Evolutionary conservation across 2,113 vertebrate species (phyloP).

Genomic region (Pogonocichla stellata): DNA sequence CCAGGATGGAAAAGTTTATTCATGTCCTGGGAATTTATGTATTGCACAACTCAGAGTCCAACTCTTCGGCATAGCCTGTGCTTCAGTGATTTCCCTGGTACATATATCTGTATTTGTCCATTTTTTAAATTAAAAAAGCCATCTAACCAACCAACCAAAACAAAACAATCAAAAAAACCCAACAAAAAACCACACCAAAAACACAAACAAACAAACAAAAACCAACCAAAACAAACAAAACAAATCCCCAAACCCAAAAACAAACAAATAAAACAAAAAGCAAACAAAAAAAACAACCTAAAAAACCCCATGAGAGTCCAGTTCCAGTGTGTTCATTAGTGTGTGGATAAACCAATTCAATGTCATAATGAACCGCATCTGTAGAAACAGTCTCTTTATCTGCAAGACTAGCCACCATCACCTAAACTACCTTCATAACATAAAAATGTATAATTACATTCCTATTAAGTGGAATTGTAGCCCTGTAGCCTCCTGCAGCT

Average conservation of each 20-base stretch:
- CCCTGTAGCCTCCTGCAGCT: background rate
- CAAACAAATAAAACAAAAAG: too few species aligned
- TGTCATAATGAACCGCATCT: background rate
- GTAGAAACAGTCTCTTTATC: background rate
- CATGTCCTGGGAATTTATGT: background rate
- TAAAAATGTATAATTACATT: background rate
- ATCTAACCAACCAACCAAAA: too few species aligned
- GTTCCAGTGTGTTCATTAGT: background rate
- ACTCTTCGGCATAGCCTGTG: background rate
- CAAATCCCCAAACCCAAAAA: too few species aligned
- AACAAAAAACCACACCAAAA: too few species aligned
- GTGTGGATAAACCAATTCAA: background rate
- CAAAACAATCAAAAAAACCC: background rate
- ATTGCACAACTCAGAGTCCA: background rate
- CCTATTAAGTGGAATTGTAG: background rate
- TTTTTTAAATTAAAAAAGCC: background rate
- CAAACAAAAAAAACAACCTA: too few species aligned
- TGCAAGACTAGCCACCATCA: background rate
- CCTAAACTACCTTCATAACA: background rate
- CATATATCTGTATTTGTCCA: background rate
- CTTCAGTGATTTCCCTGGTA: background rate
- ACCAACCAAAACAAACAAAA: background rate
- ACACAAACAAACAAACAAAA: background rate
- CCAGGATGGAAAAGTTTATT: background rate
- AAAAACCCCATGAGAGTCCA: accelerated